Evolutionary conservation across 1,140 invertebrate species (phyloP).

Genomic region (Charaxes varanes): DNA sequence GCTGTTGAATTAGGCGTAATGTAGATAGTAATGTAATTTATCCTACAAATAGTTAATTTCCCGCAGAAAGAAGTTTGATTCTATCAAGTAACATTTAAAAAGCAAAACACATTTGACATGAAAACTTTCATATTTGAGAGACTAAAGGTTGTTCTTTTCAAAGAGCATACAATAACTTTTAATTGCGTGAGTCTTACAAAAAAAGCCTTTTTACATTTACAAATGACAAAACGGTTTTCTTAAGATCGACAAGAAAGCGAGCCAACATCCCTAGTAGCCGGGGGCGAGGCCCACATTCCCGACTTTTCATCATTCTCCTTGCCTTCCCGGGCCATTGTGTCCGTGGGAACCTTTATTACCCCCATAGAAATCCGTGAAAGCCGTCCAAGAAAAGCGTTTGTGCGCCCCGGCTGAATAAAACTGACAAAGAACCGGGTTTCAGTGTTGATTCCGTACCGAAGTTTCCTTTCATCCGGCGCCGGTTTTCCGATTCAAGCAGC

Average conservation of each 20-base stretch:
- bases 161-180: too few species aligned
- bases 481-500: constrained; percentile 56
- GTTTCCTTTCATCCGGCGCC: constrained; percentile 52
- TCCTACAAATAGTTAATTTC: too few species aligned
- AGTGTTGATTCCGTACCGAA: constrained; percentile 58
- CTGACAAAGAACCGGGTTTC: constrained; percentile 58
- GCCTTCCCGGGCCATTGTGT: constrained; percentile 64
- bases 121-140: too few species aligned
- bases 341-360: constrained; percentile 71
- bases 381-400: constrained; percentile 68
- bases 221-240: constrained; percentile 2
- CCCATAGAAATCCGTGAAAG: constrained; percentile 68
- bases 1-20: too few species aligned
- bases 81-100: too few species aligned
- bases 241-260: constrained; percentile 25
- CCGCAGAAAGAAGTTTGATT: too few species aligned
- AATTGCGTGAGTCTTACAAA: too few species aligned
- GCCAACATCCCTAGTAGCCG: constrained; percentile 45
- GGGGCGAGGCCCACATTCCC: constrained; percentile 65
- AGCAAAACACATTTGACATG: too few species aligned
- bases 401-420: constrained; percentile 51
- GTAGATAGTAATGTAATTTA: too few species aligned
- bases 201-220: background rate
- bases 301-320: constrained; percentile 67
- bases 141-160: too few species aligned